A percentile compares a stretch with the other conserved stretches of the same genome.
These are phyloP conservation scores for Ectropis grisescens DNA, from an alignment of 1,140 invertebrate species.

Conservation along the genomic window DNA sequence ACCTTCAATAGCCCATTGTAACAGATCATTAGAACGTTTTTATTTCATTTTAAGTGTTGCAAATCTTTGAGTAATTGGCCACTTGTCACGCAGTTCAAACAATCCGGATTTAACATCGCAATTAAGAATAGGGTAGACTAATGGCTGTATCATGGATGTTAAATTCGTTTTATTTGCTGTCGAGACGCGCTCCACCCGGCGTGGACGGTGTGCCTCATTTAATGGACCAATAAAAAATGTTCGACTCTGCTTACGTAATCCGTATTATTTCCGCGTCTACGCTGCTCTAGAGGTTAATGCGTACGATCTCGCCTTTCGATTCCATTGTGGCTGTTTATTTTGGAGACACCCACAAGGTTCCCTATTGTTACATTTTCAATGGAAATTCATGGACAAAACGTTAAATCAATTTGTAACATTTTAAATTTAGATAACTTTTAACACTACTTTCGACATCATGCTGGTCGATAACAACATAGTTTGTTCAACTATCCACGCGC, in stretches of 20 bases:
- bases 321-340: constrained; percentile 19
- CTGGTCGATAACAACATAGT: no score
- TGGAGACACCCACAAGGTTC: no score
- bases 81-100: constrained; percentile 13
- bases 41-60: no score
- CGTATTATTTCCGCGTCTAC: constrained; percentile 59
- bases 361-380: no score
- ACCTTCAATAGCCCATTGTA: no score
- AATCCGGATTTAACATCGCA: constrained; percentile 17
- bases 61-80: constrained; percentile 8
- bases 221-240: constrained; percentile 64
- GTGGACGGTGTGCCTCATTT: constrained; percentile 56
- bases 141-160: constrained; percentile 26
- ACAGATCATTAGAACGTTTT: no score
- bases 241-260: constrained; percentile 61
- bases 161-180: constrained; percentile 37
- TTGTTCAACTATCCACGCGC: no score
- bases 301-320: constrained; percentile 36
- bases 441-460: no score
- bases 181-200: constrained; percentile 43
- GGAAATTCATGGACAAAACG: no score
- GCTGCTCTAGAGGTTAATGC: constrained; percentile 41
- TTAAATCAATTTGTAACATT: no score
- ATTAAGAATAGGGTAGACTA: constrained; percentile 34
- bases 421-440: no score